A percentile compares a stretch with the other conserved stretches of the same genome.
Evolutionary conservation across 2,888 invertebrate species (phyloP).

Genomic region (Cantharis lateralis): DNA sequence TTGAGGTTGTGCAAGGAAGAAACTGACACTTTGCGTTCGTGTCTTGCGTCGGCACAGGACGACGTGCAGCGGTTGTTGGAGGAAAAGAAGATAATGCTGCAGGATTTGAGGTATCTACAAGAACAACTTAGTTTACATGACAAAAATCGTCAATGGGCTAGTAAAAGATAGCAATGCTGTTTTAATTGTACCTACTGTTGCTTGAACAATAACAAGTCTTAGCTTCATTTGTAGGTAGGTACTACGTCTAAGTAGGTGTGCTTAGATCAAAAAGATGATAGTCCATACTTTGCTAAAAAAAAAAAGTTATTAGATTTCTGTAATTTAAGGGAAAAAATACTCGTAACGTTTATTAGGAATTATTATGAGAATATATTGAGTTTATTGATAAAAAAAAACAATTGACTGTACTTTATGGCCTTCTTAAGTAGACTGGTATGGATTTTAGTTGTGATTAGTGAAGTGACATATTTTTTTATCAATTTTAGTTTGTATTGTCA

Average conservation of each 20-base stretch:
- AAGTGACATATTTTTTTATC: neutral
- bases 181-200: constrained; percentile 74
- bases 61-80: constrained; percentile 71
- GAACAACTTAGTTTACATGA: constrained; percentile 53
- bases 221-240: constrained; percentile 27
- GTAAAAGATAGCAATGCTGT: constrained; percentile 72
- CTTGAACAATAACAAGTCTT: constrained; percentile 44
- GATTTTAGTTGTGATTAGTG: neutral
- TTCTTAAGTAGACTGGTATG: neutral
- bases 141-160: constrained; percentile 57
- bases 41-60: constrained; percentile 72
- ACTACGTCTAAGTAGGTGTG: neutral
- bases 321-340: neutral
- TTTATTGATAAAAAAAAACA: neutral
- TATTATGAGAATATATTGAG: neutral
- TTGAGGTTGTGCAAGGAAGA: constrained; percentile 62
- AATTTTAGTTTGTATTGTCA: neutral
- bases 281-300: neutral
- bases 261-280: neutral
- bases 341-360: neutral
- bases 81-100: constrained; percentile 75
- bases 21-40: constrained; percentile 63
- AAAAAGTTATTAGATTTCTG: neutral
- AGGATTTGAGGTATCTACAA: constrained; percentile 71
- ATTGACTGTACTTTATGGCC: neutral